Base-by-base conservation (phyloP, 92 coral and sea anemone species). In the Plumapathes pennacea region DNA sequence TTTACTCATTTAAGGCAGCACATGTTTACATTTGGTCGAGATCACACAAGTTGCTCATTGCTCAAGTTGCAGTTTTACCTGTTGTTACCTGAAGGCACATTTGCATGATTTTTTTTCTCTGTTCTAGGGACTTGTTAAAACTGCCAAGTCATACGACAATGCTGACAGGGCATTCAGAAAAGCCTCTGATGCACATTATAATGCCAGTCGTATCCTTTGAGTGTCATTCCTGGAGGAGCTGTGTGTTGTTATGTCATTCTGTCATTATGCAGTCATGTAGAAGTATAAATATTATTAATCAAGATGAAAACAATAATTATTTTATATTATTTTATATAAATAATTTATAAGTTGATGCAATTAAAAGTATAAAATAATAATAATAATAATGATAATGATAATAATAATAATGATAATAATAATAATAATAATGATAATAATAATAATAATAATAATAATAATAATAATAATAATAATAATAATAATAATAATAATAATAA, bases 181-280 rank as follows among this genome's bases (percentile, higher is more conserved):
- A 50, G 96, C 98, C 29, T 84, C 98, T 19, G 96, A 92, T 50
- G 98, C 98, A 33, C 80, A 84, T 38, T 49, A 63, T 51, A 78
- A 81, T 51, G 74, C 80, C 17, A 57, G 88, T 69, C 94, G 98
- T 92, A 92, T 92, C 98, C 89, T 92, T 83, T 56, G 33, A 22
- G 26, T 10, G 24, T 24, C 32, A 59, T 25, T 13, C 29, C 28
- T 32, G 29, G 36, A 22, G 2, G 9, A 7, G 25, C 19, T 13
- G 59, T 8, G 32, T 0, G 12, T 33, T 54, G 32, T n/a, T n/a
- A n/a, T n/a, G n/a, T n/a, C n/a, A n/a, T n/a, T n/a, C n/a, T n/a
- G n/a, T n/a, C n/a, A n/a, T n/a, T n/a, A n/a, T n/a, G n/a, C n/a
- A n/a, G n/a, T n/a, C n/a, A n/a, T n/a, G n/a, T n/a, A n/a, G n/a